These are phyloP conservation scores for Gymnoscopelus braueri DNA, from an alignment of 2,797 vertebrate genomes.

Conservation along the genomic window DNA sequence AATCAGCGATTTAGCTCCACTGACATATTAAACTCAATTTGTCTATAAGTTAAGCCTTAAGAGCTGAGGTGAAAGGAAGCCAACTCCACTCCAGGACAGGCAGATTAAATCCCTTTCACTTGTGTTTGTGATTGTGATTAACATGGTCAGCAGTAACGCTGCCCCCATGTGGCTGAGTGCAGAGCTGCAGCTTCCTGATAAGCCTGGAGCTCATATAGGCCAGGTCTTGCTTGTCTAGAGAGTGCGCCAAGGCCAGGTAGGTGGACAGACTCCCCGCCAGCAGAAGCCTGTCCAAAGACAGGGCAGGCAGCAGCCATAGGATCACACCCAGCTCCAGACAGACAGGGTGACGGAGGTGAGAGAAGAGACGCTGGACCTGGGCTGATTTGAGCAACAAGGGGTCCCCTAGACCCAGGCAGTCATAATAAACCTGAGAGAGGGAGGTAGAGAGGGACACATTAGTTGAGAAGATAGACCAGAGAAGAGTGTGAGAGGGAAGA, in stretches of 20 bases:
- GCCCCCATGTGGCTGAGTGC: conserved; percentile 62
- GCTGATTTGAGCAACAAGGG: conserved; percentile 85
- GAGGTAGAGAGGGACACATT: not conserved
- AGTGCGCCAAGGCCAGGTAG: conserved; percentile 87
- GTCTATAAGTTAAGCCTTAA: too few species aligned
- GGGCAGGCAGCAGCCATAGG: conserved; percentile 88
- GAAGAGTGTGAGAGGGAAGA: not conserved
- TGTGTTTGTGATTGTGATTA: conserved; percentile 51
- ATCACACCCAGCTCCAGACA: conserved; percentile 88
- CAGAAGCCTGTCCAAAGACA: conserved; percentile 88
- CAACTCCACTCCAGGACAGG: not conserved
- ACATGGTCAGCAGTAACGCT: not conserved
- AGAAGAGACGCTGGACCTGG: conserved; percentile 82
- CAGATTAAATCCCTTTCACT: conserved; percentile 44
- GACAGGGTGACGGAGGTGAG: conserved; percentile 90
- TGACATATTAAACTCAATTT: too few species aligned
- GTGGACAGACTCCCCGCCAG: conserved; percentile 82
- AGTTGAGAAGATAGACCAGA: too few species aligned
- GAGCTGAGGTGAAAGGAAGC: not conserved
- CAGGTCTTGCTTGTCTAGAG: conserved; percentile 89
- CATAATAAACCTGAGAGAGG: conserved; percentile 86
- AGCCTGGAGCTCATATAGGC: conserved; percentile 84
- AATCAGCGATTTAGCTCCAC: too few species aligned
- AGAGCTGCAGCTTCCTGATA: conserved; percentile 82
- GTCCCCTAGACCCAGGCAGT: conserved; percentile 85